phyloP scores from a whole-genome alignment of 2,797 vertebrate species.

The Nasua narica region DNA sequence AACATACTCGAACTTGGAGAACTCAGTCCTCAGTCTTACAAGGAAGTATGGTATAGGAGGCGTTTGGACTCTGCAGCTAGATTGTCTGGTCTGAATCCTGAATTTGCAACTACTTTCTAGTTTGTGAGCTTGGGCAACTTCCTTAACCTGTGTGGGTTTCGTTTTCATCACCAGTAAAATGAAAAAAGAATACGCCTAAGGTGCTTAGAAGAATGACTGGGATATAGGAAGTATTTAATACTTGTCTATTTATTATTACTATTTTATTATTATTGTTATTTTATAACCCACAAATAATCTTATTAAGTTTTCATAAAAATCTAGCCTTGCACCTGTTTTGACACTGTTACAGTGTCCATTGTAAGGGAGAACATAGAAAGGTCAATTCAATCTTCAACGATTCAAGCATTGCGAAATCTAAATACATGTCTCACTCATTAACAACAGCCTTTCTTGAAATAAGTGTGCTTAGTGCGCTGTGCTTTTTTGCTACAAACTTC shows the following conservation, averaged over 20 bases:
- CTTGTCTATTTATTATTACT: not conserved
- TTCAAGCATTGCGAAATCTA: not conserved
- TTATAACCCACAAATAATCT: not conserved
- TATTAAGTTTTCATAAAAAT: slow-evolving; percentile 19
- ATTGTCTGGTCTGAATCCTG: not conserved
- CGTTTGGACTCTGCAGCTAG: not conserved
- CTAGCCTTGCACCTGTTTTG: not conserved
- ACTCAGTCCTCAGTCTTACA: not conserved
- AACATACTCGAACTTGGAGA: not conserved
- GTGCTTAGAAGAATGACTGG: not conserved
- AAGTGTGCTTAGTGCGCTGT: not conserved
- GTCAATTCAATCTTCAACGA: not conserved
- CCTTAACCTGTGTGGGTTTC: not conserved
- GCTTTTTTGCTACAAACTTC: slow-evolving; percentile 2
- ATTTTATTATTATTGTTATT: not conserved
- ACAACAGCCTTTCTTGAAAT: not conserved
- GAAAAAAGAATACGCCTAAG: not conserved
- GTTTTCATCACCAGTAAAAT: not conserved
- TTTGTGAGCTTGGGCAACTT: not conserved
- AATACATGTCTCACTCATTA: not conserved
- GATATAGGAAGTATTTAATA: not conserved
- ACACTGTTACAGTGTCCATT: not conserved
- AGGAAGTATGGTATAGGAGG: not conserved
- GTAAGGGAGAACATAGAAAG: not conserved
- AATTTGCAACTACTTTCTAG: not conserved